Evolutionary conservation across 2,113 vertebrate species (phyloP).

Genomic region (Callaeas wilsoni): DNA sequence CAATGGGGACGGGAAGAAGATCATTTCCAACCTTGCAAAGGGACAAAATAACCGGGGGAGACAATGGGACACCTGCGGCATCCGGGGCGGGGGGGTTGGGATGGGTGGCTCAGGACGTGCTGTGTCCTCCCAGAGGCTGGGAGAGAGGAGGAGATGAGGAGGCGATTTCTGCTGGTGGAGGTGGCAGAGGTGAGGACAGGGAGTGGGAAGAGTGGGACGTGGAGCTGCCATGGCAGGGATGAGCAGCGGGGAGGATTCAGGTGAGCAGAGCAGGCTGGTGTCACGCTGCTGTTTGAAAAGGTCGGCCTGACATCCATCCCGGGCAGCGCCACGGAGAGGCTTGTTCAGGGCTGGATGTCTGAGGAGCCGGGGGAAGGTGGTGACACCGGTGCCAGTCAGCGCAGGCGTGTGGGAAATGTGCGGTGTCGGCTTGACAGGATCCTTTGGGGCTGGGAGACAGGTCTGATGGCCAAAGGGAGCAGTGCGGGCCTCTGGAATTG

Average conservation of each 20-base stretch:
- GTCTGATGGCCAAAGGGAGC: neutral
- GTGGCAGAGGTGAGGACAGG: fast-evolving
- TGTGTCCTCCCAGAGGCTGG: fast-evolving
- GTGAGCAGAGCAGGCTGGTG: neutral
- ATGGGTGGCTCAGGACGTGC: neutral
- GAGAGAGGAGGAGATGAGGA: neutral
- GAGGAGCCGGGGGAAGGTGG: neutral
- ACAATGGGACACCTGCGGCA: neutral
- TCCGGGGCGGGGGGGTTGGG: fast-evolving
- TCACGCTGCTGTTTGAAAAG: neutral
- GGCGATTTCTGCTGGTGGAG: neutral
- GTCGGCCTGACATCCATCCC: neutral
- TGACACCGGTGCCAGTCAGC: fast-evolving
- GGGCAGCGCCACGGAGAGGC: fast-evolving
- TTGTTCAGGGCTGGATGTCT: neutral
- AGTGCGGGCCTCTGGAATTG: neutral
- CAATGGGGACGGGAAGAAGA: neutral
- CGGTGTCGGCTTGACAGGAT: neutral
- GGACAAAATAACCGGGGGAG: neutral
- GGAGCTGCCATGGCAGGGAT: fast-evolving
- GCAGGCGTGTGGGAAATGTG: fast-evolving
- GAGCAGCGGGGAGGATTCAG: neutral
- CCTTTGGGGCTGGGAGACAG: neutral
- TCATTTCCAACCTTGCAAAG: neutral
- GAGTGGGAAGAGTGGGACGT: fast-evolving